Base-by-base conservation (phyloP, 2,888 invertebrate species). In the Torymus texanus region DNA sequence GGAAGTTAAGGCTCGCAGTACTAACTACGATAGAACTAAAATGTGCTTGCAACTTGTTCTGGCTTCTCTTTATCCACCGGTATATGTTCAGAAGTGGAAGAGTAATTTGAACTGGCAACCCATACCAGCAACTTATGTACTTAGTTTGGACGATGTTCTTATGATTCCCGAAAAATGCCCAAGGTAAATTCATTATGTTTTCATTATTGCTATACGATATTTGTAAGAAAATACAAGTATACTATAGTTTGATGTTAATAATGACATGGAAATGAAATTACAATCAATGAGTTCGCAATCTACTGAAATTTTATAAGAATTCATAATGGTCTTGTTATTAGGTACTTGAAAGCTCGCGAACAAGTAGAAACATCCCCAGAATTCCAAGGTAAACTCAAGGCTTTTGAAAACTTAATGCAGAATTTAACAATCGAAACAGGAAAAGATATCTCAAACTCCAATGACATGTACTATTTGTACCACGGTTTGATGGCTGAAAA, bases 1-100 rank as follows among this genome's bases (percentile, higher is more conserved):
- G 0, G 73, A 82, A 10, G 82, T 87, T 13, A 86, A 85, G 66
- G 90, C 92, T 14, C 91, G 93, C 63, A 94, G 94, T 58, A 95
- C 95, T 0, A 93, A 94, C 86, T 93, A 91, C 85, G 93, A 94
- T 70, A 91, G 96, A 65, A 95, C 96, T 0, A 92, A 95, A 88
- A 94, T 94, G 93, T 94, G 94, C 3, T 94, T 93, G 0, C 91
- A 94, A 81, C 90, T 94, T 53, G 94, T 94, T 3, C 89, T 95
- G 78, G 93, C 95, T 0, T 95, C 94, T 0, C 87, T 96, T 58
- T 95, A 93, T 88, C 94, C 94, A 2, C 94, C 94, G 0, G 84
- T 88, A 14, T 88, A 87, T 1, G 86, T 88, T 0, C 93, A 94
- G 85, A 89, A 85, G 73, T 94, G 94, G 94, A 92, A 92, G 82